Evolutionary conservation across 2,113 vertebrate genomes (phyloP), one percentile per base, ranked within the genome.

Genomic region (Cottus gobio): DNA sequence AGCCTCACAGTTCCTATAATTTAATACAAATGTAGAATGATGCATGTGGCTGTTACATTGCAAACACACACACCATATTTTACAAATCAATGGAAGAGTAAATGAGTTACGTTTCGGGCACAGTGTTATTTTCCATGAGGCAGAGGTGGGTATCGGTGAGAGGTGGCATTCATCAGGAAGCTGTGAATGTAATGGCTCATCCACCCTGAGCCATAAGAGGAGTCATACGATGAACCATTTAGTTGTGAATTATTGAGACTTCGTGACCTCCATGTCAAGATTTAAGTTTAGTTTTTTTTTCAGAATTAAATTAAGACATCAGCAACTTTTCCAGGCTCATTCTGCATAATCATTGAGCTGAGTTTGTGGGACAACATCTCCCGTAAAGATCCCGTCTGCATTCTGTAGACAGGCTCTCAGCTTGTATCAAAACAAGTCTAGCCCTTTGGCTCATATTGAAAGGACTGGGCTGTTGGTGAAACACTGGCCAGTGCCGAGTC

Each of bases 401-500:
- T 36, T 66, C 20, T 56, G 31, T 24, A 68, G 13, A 2, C 54
- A 30, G 56, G 15, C 37, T 18, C 9, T 31, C 39, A 8, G 80
- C 50, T 57, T 60, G 62, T 88, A 78, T 91, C 70, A 87, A 92
- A 91, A 89, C 86, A 86, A 58, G 63, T 67, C 74, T 85, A 66
- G 65, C 48, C 44, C 57, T 50, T 85, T 88, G 89, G 83, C 85
- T 64, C 46, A 16, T n/a, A 36, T 30, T 87, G 82, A 90, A 93
- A 85, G 80, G 79, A 87, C 15, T 0, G 36, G 86, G 77, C 52
- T 89, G 83, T 89, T 77, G 79, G 70, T 83, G 39, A 39, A 54
- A 65, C 26, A 11, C 66, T 36, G 54, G 46, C 58, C 62, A 44
- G 66, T 12, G 61, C 86, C 85, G 74, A 85, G 85, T 92, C 92